Evolutionary conservation across 2,888 invertebrate genomes (phyloP).

Genomic region (Thymelicus lineola): DNA sequence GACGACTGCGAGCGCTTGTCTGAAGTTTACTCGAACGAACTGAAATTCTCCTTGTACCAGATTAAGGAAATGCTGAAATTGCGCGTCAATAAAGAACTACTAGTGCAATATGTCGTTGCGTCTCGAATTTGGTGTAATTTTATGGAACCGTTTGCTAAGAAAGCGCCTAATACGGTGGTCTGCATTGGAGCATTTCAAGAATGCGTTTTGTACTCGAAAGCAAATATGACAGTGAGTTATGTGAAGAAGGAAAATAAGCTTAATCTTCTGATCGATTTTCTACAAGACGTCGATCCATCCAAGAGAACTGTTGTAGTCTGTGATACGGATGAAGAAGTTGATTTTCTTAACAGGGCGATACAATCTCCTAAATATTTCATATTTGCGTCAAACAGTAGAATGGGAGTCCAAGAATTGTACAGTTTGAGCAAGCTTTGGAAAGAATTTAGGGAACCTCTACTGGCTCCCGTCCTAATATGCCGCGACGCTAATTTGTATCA

Average conservation of each 20-base stretch:
- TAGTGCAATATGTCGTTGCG: slow-evolving; percentile 85
- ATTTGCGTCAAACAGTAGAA: slow-evolving; percentile 63
- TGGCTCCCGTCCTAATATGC: slow-evolving; percentile 86
- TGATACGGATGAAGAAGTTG: slow-evolving; percentile 83
- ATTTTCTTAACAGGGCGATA: slow-evolving; percentile 60
- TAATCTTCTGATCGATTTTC: slow-evolving; percentile 72
- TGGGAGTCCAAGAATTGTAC: slow-evolving; percentile 70
- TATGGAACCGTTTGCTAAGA: slow-evolving; percentile 83
- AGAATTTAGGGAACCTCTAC: slow-evolving; percentile 67
- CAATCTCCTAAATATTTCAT: slow-evolving; percentile 54
- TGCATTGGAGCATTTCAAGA: slow-evolving; percentile 90
- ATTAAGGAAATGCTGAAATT: slow-evolving; percentile 73
- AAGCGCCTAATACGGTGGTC: slow-evolving; percentile 86
- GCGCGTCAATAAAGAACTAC: slow-evolving; percentile 68
- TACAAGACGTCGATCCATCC: slow-evolving; percentile 71
- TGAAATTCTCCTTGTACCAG: slow-evolving; percentile 70
- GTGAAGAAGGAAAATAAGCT: slow-evolving; percentile 72
- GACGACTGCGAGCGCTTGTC: slow-evolving; percentile 89
- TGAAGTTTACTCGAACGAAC: slow-evolving; percentile 77
- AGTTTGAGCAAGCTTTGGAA: slow-evolving; percentile 68
- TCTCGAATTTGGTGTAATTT: slow-evolving; percentile 87
- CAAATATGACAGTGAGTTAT: slow-evolving; percentile 65
- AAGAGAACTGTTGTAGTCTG: slow-evolving; percentile 87
- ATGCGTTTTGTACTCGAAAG: slow-evolving; percentile 89
- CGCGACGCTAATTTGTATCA: slow-evolving; percentile 88